Evolutionary conservation across 2,797 vertebrate genomes (phyloP), one percentile per base, ranked within the genome.

Genomic region (Austrolebias charrua): DNA sequence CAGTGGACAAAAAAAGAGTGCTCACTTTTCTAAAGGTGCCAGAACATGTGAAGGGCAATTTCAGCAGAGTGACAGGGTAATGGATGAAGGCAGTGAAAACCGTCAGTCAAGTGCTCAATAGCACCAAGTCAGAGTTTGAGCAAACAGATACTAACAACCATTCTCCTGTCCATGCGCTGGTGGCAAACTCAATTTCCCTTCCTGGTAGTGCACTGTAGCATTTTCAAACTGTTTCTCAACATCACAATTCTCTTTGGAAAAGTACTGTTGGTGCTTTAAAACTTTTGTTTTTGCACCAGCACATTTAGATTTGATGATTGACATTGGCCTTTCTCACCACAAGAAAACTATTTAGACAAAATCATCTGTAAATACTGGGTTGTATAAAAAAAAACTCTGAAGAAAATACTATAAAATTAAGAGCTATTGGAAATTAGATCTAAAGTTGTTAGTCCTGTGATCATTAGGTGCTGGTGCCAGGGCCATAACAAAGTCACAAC

Each of bases 11-110:
- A 87, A 24, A 79, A 51, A 33, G 47, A 73, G 62, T 54, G 69
- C 65, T 80, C 66, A 70, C 71, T 83, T 87, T 84, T 86, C 51
- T 63, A 81, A 28, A 79, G 82, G 81, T 82, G 76, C 75, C 79
- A 78, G 77, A 85, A 74, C 16, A 33, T 84, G 83, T 90, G 86
- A 91, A 90, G 91, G 82, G 87, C 84, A 89, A 91, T 90, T 87
- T 82, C 72, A 81, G 74, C 73, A 42, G 16, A 81, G 77, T 88
- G 90, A 88, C 86, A 87, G 83, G 71, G 82, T 87, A 89, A 86
- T 86, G 80, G 84, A 87, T 83, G 84, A 81, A 80, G 81, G 80
- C 77, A 75, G 85, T 52, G 38, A 73, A 78, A 82, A 72, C 84
- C 88, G 86, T 93, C 92, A 86, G 73, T 92, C 90, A 90, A 82